Percentiles rank a stretch among this genome's conserved stretches.
Evolutionary conservation across 1,140 invertebrate genomes (phyloP).

Genomic region (Rhyacophila brunnea): DNA sequence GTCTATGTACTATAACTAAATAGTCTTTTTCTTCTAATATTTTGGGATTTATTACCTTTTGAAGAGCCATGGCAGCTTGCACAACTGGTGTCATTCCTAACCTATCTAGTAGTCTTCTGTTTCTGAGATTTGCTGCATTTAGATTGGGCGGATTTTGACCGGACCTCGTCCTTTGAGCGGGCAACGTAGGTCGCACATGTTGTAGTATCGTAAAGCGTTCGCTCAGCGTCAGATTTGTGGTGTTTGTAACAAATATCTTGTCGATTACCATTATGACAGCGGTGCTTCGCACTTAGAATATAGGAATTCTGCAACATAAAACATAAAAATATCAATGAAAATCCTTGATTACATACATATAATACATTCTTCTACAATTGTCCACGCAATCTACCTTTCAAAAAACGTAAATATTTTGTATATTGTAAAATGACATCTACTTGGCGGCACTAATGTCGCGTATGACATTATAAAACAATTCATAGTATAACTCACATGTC

Average conservation of each 20-base stretch:
- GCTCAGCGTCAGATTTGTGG: conserved; percentile 25
- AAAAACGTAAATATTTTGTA: no score
- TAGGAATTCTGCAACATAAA: no score
- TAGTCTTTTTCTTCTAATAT: neutral
- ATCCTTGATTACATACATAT: no score
- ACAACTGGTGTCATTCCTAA: conserved; percentile 21
- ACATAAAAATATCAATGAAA: no score
- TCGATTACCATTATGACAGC: conserved; percentile 13
- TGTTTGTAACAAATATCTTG: conserved; percentile 29
- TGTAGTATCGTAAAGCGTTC: conserved; percentile 33
- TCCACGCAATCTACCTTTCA: no score
- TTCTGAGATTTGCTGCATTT: conserved; percentile 6
- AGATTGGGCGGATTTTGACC: neutral
- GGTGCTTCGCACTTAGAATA: no score
- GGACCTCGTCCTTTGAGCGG: conserved; percentile 6
- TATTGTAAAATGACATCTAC: no score
- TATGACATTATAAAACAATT: no score
- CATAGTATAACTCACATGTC: no score
- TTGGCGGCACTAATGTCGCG: no score
- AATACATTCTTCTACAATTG: no score
- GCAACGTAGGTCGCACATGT: conserved; percentile 9
- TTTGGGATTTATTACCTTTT: conserved; percentile 21
- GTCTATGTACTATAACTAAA: neutral
- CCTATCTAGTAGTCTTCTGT: conserved; percentile 18
- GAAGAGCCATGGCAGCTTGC: conserved; percentile 22